phyloP scores from a whole-genome alignment of 2,888 invertebrate genomes.

The Xiphydria camelus region DNA sequence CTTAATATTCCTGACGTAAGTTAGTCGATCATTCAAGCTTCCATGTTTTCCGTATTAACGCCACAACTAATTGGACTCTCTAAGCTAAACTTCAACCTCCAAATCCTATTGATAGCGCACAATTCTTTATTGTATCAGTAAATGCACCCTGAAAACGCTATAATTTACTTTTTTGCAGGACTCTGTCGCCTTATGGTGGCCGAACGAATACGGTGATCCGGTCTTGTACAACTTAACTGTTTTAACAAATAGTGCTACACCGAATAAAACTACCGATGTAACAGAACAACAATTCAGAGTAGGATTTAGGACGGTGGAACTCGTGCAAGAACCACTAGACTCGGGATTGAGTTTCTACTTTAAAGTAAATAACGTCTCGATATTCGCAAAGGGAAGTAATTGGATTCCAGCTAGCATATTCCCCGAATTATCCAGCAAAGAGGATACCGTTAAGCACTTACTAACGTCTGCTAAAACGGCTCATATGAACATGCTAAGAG shows the following conservation, averaged over 20 bases:
- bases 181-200: constrained; percentile 83
- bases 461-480: constrained; percentile 72
- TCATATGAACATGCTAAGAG: constrained; percentile 92
- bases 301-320: constrained; percentile 84
- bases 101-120: too few relatives aligned
- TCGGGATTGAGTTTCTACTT: constrained; percentile 83
- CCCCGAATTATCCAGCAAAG: constrained; percentile 71
- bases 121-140: too few relatives aligned
- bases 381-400: constrained; percentile 96
- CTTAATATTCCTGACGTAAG: constrained; percentile 36
- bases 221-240: constrained; percentile 72
- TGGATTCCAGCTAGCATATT: constrained; percentile 88
- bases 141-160: too few relatives aligned
- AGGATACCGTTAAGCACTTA: constrained; percentile 64
- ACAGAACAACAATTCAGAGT: constrained; percentile 65
- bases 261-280: too few relatives aligned
- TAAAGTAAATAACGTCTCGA: constrained; percentile 78
- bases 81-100: too few relatives aligned
- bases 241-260: constrained; percentile 42
- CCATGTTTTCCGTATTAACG: too few relatives aligned
- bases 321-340: constrained; percentile 73
- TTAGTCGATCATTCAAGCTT: too few relatives aligned
- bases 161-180: too few relatives aligned
- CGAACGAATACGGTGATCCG: constrained; percentile 87
- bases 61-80: too few relatives aligned